phyloP scores from a whole-genome alignment of 1,140 invertebrate genomes.

The Hydropsyche tenuis region DNA sequence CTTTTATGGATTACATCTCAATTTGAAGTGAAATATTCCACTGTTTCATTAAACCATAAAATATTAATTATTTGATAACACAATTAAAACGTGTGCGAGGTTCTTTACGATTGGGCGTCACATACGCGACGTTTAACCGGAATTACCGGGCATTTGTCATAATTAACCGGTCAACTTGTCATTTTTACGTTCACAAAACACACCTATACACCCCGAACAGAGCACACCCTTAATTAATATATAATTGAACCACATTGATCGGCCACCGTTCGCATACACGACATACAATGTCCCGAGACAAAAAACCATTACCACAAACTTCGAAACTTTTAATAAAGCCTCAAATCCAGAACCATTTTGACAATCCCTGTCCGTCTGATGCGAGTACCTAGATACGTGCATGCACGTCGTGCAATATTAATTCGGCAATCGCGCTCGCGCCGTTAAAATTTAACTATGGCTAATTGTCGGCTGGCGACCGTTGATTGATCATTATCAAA shows the following conservation, averaged over 20 bases:
- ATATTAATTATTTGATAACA: conserved; percentile 3
- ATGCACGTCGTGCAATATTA: conserved; percentile 14
- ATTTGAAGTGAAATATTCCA: too few species aligned
- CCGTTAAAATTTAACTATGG: conserved; percentile 36
- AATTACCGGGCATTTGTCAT: conserved; percentile 50
- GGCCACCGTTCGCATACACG: too few species aligned
- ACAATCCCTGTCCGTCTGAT: background rate
- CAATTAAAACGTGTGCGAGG: conserved; percentile 1
- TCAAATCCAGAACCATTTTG: too few species aligned
- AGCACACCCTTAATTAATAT: conserved; percentile 18
- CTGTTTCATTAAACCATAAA: too few species aligned
- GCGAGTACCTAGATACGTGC: too few species aligned
- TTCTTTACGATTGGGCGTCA: conserved; percentile 34
- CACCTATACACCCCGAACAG: conserved; percentile 14
- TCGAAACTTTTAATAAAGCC: too few species aligned
- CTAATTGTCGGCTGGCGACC: conserved; percentile 33
- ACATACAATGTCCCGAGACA: too few species aligned
- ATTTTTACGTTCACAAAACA: conserved; percentile 32
- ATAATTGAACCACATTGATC: conserved; percentile 7
- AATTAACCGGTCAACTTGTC: conserved; percentile 45
- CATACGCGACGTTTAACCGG: conserved; percentile 48
- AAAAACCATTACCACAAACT: too few species aligned
- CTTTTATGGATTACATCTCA: too few species aligned
- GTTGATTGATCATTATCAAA: conserved; percentile 43
- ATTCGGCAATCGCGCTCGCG: background rate